phyloP scores from a whole-genome alignment of 2,797 vertebrate species.

The Catamblyrhynchus diadema region DNA sequence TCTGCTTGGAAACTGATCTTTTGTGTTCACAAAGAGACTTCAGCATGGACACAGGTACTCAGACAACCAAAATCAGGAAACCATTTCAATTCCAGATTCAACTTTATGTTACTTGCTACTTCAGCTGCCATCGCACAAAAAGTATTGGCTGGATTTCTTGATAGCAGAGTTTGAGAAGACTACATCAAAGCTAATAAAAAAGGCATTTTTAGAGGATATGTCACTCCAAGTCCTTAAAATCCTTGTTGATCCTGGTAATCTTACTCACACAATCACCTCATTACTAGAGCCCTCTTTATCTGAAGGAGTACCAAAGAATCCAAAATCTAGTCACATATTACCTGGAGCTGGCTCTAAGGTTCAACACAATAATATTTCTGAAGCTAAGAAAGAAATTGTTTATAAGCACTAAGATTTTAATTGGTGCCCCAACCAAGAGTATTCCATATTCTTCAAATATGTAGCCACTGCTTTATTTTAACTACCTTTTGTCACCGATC shows the following conservation, averaged over 20 bases:
- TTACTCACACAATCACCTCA: not conserved
- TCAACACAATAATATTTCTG: not conserved
- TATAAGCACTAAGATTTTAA: not conserved
- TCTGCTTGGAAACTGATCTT: not conserved
- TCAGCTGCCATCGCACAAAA: not conserved
- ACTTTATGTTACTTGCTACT: not conserved
- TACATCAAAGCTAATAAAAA: not conserved
- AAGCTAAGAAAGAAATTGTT: not conserved
- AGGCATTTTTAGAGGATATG: not conserved
- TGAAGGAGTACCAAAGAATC: not conserved
- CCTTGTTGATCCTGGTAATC: not conserved
- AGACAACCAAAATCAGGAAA: not conserved
- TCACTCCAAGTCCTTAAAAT: not conserved
- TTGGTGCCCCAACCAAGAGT: not conserved
- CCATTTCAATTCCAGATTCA: not conserved
- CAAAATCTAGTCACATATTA: not conserved
- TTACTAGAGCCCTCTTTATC: not conserved
- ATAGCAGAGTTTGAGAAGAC: not conserved
- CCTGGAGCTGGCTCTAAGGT: not conserved
- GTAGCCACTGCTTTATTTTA: not conserved
- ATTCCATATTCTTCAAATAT: not conserved
- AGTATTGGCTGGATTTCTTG: not conserved
- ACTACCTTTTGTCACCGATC: not conserved
- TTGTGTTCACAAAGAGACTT: not conserved
- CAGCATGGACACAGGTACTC: not conserved